Conservation (phyloP, 2,888 invertebrate species). For the Dasypogon diadema region DNA sequence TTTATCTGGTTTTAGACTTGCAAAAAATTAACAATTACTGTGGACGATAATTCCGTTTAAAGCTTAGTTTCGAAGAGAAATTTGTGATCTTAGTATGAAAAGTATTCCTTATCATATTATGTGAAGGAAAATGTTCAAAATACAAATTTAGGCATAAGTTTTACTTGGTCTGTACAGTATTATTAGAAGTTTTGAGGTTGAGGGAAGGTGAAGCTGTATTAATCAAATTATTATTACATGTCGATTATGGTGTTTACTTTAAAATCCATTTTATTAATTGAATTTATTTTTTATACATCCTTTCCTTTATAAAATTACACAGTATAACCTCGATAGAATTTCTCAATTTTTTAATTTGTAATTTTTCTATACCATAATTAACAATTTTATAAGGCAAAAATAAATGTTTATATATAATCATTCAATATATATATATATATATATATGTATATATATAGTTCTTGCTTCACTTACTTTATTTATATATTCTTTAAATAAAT, state of each 20-base stretch:
- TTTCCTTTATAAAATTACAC: slow-evolving; percentile 43
- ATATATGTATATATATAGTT: too few relatives aligned
- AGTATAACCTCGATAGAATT: slow-evolving; percentile 37
- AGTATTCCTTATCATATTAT: too few relatives aligned
- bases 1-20: too few relatives aligned
- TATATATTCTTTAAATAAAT: slow-evolving; percentile 31
- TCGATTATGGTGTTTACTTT: slow-evolving; percentile 27
- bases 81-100: background rate
- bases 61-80: background rate
- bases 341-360: slow-evolving; percentile 33
- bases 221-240: slow-evolving; percentile 6
- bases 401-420: slow-evolving; percentile 18
- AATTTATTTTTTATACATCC: slow-evolving; percentile 41
- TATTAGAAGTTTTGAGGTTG: background rate
- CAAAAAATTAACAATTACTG: too few relatives aligned
- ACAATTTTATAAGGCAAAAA: slow-evolving; percentile 48
- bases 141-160: too few relatives aligned
- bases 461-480: slow-evolving; percentile 6
- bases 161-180: too few relatives aligned
- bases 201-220: background rate
- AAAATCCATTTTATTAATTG: slow-evolving; percentile 36
- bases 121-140: too few relatives aligned
- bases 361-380: slow-evolving; percentile 30
- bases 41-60: too few relatives aligned
- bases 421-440: slow-evolving; percentile 18